These are phyloP conservation scores for Axis porcinus DNA, from an alignment of 2,113 vertebrate genomes.

Conservation along the genomic window DNA sequence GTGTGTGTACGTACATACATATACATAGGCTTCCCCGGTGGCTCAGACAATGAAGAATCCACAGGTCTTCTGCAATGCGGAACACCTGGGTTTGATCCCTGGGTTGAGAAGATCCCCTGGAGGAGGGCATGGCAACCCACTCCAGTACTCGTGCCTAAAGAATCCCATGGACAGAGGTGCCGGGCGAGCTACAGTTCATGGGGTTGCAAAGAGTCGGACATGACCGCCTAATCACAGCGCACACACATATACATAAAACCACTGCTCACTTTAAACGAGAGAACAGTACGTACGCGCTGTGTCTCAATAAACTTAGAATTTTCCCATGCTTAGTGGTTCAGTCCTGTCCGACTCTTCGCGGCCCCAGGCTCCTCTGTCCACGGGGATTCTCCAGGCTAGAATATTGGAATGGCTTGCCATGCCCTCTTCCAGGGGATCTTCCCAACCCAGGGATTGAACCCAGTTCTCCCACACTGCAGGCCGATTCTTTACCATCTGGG, in stretches of 20 bases:
- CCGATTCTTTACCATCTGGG: not conserved
- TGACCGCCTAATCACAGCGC: rapidly evolving
- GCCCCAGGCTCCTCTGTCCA: not conserved
- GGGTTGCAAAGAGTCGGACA: not conserved
- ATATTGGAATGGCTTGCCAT: not conserved
- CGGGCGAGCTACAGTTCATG: not conserved
- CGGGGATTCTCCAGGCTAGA: not conserved
- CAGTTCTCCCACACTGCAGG: not conserved
- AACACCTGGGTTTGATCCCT: not conserved
- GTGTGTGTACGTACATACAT: not conserved
- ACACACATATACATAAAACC: not conserved
- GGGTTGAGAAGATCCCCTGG: not conserved
- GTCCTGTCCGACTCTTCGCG: not conserved
- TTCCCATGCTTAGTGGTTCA: not conserved
- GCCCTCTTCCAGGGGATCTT: not conserved
- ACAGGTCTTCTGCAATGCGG: not conserved
- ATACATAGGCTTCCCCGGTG: not conserved
- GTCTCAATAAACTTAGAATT: not conserved
- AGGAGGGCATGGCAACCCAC: not conserved
- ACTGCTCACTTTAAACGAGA: not conserved
- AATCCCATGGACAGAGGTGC: not conserved
- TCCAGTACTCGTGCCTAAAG: not conserved
- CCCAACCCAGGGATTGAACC: not conserved
- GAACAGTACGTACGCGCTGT: not conserved
- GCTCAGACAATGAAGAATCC: not conserved